Evolutionary conservation across 2,888 invertebrate genomes (phyloP), one percentile per base, ranked within the genome.

Genomic region (Athetis lepigone): DNA sequence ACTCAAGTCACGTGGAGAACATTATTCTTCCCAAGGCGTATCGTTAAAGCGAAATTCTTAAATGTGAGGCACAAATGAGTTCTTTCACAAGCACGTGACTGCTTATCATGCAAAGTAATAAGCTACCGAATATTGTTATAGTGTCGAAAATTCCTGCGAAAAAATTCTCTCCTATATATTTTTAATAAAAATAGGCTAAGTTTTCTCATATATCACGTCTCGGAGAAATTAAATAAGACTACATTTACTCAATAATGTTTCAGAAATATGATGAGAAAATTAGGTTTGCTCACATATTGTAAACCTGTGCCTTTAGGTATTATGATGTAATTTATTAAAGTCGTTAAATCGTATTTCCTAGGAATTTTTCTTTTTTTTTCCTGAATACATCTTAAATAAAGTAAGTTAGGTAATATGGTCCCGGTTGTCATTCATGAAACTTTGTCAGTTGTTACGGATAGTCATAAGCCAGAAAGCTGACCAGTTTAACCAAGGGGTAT

Each of bases 21-120:
- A 77, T 76, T 61, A 61, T 60, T 77, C 69, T 77, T 56, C 23
- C 16, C n/a, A 21, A 9, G 43, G 42, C 37, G 62, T 59, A 62
- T 68, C 64, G 68, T 73, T 65, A 73, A 47, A 46, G 27, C 47
- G 27, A 57, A 54, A 66, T 54, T 67, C 70, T 74, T 60, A 43
- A 70, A 67, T 70, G 74, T 67, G 58, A 64, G 43, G 66, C 56
- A 57, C 72, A 76, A 76, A 75, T 77, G 67, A 63, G 70, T 63
- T 62, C 64, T 63, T 70, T 51, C 58, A 4, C 13, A 16, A 21
- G 29, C 33, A 55, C 73, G 73, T 73, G 62, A 55, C 63, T 57
- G 33, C 36, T 55, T 75, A 50, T 57, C 43, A 68, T 74, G 56
- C 37, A 55, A 52, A 42, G 57, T 37, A 58, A 74, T 70, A 75